Percentiles rank a stretch among this genome's conserved stretches.
Conservation (phyloP, 1,140 invertebrate species). For the Lasioglossum baleicum region DNA sequence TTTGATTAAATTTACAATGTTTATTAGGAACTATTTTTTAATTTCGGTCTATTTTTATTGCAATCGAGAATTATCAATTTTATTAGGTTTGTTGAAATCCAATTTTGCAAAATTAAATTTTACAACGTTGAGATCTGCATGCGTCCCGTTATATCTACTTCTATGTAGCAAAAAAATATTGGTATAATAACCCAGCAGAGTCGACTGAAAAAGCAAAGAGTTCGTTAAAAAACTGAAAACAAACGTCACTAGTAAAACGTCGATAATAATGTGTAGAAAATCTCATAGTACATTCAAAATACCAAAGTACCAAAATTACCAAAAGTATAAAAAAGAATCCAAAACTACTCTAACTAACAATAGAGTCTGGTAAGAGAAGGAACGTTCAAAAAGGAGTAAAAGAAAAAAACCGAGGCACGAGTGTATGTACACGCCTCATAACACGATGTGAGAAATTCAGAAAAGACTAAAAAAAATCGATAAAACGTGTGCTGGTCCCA, state of each 20-base stretch:
- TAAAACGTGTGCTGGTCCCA: neutral
- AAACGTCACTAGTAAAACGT: constrained; percentile 21
- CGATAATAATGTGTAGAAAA: constrained; percentile 19
- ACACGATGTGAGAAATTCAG: constrained; percentile 36
- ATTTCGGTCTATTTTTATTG: no score
- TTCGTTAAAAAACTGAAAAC: neutral
- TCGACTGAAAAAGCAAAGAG: constrained; percentile 17
- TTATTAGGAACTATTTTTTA: no score
- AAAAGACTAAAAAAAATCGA: constrained; percentile 25
- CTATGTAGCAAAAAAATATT: constrained; percentile 54
- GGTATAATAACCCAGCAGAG: constrained; percentile 42
- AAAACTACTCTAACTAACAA: constrained; percentile 32
- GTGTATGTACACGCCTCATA: constrained; percentile 38
- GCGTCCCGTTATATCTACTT: constrained; percentile 30
- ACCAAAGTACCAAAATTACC: constrained; percentile 43
- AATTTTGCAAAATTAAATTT: no score
- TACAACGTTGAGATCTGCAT: constrained; percentile 40
- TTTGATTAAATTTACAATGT: no score
- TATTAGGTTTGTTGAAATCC: no score
- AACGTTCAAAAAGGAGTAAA: constrained; percentile 31
- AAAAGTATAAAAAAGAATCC: constrained; percentile 46
- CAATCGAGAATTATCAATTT: no score
- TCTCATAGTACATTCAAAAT: constrained; percentile 47
- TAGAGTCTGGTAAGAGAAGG: constrained; percentile 23
- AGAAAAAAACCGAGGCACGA: constrained; percentile 34